phyloP scores from a whole-genome alignment of 2,113 vertebrate genomes.

The Capricornis sumatraensis region DNA sequence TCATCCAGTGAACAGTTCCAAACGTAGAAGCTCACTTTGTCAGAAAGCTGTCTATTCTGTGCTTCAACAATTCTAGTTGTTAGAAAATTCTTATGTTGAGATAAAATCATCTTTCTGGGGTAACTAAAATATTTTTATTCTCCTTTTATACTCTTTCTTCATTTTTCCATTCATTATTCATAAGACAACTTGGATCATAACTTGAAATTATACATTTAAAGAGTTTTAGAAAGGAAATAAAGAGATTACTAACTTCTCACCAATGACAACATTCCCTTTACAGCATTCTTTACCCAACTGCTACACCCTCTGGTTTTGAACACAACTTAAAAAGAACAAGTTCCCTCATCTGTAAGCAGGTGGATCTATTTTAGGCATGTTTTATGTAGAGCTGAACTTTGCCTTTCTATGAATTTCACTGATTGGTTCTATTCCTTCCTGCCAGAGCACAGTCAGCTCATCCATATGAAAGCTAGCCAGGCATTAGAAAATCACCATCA shows the following conservation, averaged over 20 bases:
- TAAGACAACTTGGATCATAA: not conserved
- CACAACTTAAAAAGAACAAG: not conserved
- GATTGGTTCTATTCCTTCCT: not conserved
- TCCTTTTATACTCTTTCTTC: not conserved
- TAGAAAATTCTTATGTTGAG: not conserved
- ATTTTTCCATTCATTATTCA: not conserved
- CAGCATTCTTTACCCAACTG: not conserved
- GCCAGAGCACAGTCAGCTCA: not conserved
- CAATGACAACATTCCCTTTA: not conserved
- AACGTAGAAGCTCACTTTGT: not conserved
- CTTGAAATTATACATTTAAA: not conserved
- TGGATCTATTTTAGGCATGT: not conserved
- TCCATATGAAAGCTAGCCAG: not conserved
- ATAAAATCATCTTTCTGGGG: not conserved
- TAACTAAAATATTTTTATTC: not conserved
- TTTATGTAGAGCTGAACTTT: not conserved
- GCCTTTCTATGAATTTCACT: not conserved
- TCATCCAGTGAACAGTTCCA: not conserved
- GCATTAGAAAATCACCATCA: not conserved
- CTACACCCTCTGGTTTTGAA: not conserved
- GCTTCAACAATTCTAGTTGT: not conserved
- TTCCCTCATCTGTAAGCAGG: not conserved
- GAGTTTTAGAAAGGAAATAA: not conserved
- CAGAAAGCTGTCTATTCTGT: not conserved
- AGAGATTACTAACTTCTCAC: not conserved